Percentiles rank a stretch among this genome's conserved stretches.
phyloP scores from a whole-genome alignment of 37 sponge, comb jelly and placozoan species.

The Trichoplax adhaerens region DNA sequence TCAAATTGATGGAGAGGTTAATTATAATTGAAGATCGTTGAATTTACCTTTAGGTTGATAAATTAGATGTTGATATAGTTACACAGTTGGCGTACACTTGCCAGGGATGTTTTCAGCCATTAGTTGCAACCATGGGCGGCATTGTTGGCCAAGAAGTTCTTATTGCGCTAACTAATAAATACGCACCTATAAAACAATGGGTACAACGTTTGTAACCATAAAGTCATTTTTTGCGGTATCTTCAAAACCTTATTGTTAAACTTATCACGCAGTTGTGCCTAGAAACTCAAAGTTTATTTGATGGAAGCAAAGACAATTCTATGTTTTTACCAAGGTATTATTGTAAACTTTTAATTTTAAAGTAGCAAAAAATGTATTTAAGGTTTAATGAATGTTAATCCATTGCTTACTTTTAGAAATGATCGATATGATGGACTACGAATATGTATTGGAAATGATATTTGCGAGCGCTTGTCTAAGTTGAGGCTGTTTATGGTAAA shows the following conservation, averaged over 20 bases:
- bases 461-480: slow-evolving; percentile 34
- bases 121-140: slow-evolving; percentile 17
- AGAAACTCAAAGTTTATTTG: no score
- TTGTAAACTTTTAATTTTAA: not conserved
- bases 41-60: no score
- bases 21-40: no score
- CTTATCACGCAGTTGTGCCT: no score
- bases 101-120: slow-evolving; percentile 44
- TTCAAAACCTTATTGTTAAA: no score
- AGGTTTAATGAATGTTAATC: no score
- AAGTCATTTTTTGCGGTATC: no score
- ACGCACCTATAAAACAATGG: no score
- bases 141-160: not conserved
- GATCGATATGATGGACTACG: slow-evolving; percentile 75
- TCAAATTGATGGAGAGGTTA: no score
- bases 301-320: no score
- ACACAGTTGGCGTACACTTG: slow-evolving; percentile 26
- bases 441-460: slow-evolving; percentile 49
- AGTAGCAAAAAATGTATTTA: not conserved
- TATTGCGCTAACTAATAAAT: no score
- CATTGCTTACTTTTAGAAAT: slow-evolving; percentile 6
- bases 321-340: not conserved
- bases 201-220: no score
- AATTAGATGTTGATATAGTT: slow-evolving; percentile 20
- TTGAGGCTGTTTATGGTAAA: slow-evolving; percentile 17